A percentile compares a stretch with the other conserved stretches of the same genome.
These are phyloP conservation scores for Cryptosula pallasiana DNA, from an alignment of 2,888 invertebrate species.

Conservation along the genomic window DNA sequence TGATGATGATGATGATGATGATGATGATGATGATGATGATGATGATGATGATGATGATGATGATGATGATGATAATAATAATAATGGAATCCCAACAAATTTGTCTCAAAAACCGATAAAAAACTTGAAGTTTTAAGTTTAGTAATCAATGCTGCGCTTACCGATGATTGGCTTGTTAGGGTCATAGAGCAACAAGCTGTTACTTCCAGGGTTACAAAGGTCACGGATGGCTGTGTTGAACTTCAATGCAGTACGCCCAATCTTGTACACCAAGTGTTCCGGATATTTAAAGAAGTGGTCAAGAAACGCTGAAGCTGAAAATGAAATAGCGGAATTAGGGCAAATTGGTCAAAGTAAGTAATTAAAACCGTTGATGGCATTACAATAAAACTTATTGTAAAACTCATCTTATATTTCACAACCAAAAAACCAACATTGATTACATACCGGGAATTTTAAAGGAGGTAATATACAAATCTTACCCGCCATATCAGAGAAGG, in stretches of 20 bases:
- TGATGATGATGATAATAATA: too few species aligned
- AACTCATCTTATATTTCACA: background rate
- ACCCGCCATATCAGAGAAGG: constrained; percentile 21
- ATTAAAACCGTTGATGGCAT: background rate
- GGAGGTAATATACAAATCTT: too few species aligned
- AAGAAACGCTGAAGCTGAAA: constrained; percentile 1
- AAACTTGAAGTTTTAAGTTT: too few species aligned
- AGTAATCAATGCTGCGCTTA: background rate
- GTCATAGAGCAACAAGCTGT: background rate
- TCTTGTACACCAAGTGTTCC: background rate
- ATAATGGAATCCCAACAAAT: too few species aligned
- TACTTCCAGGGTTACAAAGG: background rate
- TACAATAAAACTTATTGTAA: background rate
- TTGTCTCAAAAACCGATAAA: too few species aligned
- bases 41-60: too few species aligned
- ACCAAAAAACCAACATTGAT: background rate
- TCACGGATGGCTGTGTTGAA: constrained; percentile 3
- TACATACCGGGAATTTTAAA: background rate
- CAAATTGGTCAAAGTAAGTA: background rate
- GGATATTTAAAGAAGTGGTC: constrained; percentile 1
- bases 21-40: too few species aligned
- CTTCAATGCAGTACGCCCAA: background rate
- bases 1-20: too few species aligned
- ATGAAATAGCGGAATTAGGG: background rate
- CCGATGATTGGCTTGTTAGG: constrained; percentile 2